Evolutionary conservation across 2,113 vertebrate genomes (phyloP).

Genomic region (Hippocampus zosterae): DNA sequence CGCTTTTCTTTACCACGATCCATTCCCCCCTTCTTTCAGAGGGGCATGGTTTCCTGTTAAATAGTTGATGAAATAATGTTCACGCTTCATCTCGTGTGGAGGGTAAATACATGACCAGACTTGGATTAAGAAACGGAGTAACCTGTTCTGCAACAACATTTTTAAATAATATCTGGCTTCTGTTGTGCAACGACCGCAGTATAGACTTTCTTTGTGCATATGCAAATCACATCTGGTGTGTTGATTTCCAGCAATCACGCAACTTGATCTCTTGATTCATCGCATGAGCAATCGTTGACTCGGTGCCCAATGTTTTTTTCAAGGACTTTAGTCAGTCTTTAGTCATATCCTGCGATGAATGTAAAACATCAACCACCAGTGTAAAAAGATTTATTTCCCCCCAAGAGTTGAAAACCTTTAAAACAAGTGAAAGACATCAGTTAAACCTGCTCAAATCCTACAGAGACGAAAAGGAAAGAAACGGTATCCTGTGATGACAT

Average conservation of each 20-base stretch:
- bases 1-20: background rate
- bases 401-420: background rate
- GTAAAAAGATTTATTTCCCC: background rate
- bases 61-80: background rate
- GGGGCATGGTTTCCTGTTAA: background rate
- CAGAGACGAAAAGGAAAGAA: background rate
- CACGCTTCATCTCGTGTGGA: background rate
- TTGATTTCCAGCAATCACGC: background rate
- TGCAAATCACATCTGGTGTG: background rate
- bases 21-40: background rate
- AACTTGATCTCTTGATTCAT: background rate
- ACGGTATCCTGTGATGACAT: no score
- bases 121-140: background rate
- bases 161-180: background rate
- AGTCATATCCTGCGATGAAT: background rate
- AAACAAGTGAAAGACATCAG: background rate
- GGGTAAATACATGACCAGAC: background rate
- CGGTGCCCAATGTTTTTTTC: background rate
- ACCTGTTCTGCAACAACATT: background rate
- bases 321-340: background rate
- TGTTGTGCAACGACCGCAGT: background rate
- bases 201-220: background rate
- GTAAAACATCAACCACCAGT: background rate
- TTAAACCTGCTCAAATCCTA: background rate
- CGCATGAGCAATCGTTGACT: background rate